Evolutionary conservation across 2,888 invertebrate species (phyloP).

Genomic region (Mesodorylaimus sp.): DNA sequence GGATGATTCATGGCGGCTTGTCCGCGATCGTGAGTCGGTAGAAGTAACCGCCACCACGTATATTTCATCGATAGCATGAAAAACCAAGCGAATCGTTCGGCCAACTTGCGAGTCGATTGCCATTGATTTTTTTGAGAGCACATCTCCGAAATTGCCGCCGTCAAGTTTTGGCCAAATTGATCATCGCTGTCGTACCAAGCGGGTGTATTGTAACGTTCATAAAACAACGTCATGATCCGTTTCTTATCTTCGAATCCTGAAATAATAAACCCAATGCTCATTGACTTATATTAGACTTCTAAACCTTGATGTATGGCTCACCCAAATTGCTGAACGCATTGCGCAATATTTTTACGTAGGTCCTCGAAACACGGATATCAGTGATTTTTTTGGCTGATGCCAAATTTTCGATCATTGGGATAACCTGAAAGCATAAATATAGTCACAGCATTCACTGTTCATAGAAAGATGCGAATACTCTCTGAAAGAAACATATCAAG

Average conservation of each 20-base stretch:
- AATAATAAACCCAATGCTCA: no score
- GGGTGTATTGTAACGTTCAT: no score
- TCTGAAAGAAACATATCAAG: not conserved
- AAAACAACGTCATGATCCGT: no score
- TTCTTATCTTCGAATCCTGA: no score
- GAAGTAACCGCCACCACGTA: slow-evolving; percentile 3
- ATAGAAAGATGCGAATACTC: not conserved
- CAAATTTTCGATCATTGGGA: not conserved
- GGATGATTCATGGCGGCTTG: no score
- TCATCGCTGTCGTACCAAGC: no score
- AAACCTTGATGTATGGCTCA: no score
- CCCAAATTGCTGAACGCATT: not conserved
- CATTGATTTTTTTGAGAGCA: slow-evolving; percentile 1
- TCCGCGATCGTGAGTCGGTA: no score
- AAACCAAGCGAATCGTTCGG: not conserved
- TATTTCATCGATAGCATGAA: slow-evolving; percentile 1
- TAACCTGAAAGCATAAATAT: not conserved
- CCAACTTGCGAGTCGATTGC: not conserved
- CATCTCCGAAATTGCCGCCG: no score
- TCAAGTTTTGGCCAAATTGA: no score
- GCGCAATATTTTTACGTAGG: not conserved
- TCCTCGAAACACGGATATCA: not conserved
- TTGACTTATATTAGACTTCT: no score
- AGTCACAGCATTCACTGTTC: not conserved
- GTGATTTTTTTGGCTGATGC: not conserved